phyloP scores from a whole-genome alignment of 2,888 invertebrate genomes.

The Cantharis rufa region DNA sequence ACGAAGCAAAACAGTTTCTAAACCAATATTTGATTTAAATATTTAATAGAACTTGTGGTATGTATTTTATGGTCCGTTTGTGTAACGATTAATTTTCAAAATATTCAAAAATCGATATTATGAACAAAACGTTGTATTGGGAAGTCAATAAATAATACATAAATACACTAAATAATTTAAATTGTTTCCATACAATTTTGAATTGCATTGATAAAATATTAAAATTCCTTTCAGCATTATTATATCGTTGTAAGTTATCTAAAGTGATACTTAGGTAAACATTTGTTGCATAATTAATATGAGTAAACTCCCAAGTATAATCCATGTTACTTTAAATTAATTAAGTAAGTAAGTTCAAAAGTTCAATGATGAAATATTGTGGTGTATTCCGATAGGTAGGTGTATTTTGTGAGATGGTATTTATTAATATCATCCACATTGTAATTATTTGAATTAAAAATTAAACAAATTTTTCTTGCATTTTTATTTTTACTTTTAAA shows the following conservation, averaged over 20 bases:
- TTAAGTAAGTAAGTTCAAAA: neutral
- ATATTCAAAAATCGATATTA: neutral
- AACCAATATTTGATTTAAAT: neutral
- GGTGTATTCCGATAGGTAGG: neutral
- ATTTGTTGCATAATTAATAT: conserved; percentile 1
- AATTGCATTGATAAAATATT: neutral
- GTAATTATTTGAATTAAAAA: neutral
- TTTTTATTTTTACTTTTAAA: neutral
- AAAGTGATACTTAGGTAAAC: conserved; percentile 2
- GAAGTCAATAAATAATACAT: neutral
- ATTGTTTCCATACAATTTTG: neutral
- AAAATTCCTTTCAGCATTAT: neutral
- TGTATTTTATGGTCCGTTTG: neutral
- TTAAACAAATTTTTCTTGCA: neutral
- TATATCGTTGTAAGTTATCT: neutral
- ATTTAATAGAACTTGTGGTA: neutral
- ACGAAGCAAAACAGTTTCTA: neutral
- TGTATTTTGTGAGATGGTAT: neutral
- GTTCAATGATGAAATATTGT: neutral
- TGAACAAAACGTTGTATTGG: neutral
- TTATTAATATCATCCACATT: neutral
- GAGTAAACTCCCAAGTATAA: neutral
- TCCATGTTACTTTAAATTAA: conserved; percentile 1
- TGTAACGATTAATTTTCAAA: neutral
- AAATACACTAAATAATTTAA: neutral